A percentile compares a stretch with the other conserved stretches of the same genome.
These are phyloP conservation scores for Petromus typicus DNA, from an alignment of 2,113 vertebrate genomes.

Conservation along the genomic window DNA sequence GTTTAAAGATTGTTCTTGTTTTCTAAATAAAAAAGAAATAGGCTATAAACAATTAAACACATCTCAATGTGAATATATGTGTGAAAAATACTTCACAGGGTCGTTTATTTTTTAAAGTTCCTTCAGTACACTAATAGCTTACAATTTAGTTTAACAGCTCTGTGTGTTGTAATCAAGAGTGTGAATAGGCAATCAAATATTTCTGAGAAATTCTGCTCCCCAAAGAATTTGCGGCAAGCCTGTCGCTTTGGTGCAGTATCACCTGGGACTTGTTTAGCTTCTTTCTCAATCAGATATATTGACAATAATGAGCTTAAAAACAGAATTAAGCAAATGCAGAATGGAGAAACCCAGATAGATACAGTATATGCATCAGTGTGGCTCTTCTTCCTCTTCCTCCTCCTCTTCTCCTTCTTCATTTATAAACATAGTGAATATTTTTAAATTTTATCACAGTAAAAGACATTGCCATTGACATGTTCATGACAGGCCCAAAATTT, in stretches of 20 bases:
- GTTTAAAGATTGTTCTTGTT: conserved; percentile 64
- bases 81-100: conserved; percentile 72
- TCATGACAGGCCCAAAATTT: neutral
- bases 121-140: conserved; percentile 66
- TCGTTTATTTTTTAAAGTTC: conserved; percentile 71
- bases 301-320: conserved; percentile 78
- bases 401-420: neutral
- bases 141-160: conserved; percentile 74
- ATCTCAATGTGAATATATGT: conserved; percentile 52
- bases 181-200: conserved; percentile 81
- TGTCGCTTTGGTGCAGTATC: conserved; percentile 80
- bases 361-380: neutral
- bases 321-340: conserved; percentile 68
- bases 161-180: conserved; percentile 78
- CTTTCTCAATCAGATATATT: conserved; percentile 76
- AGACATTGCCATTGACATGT: neutral
- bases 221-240: conserved; percentile 69
- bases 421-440: neutral
- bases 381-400: neutral
- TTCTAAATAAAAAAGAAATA: conserved; percentile 62
- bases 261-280: conserved; percentile 77
- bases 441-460: neutral
- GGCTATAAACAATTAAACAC: conserved; percentile 70
- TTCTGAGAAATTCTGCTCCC: conserved; percentile 76
- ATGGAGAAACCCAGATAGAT: conserved; percentile 56